Percentiles rank a stretch among this genome's conserved stretches.
These are phyloP conservation scores for Latheticus oryzae DNA, from an alignment of 2,888 invertebrate species.

Conservation along the genomic window DNA sequence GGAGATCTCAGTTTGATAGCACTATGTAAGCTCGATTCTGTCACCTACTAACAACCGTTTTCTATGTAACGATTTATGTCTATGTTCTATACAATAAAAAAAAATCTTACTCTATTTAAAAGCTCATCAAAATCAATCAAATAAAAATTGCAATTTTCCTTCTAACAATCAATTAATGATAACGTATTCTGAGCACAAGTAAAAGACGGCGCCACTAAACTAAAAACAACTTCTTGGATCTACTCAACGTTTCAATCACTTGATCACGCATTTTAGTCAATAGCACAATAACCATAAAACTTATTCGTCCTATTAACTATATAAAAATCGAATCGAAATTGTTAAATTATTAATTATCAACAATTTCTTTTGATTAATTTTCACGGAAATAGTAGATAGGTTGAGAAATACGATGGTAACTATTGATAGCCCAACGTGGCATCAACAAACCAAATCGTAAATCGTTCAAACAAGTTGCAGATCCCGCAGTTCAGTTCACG, in stretches of 20 bases:
- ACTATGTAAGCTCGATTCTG: constrained; percentile 53
- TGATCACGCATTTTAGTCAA: no score
- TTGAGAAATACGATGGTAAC: constrained; percentile 45
- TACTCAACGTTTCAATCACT: no score
- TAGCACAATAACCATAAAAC: constrained; percentile 30
- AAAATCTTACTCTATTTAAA: no score
- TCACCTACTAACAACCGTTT: constrained; percentile 55
- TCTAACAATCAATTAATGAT: constrained; percentile 55
- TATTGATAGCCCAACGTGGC: constrained; percentile 47
- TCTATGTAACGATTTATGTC: constrained; percentile 51
- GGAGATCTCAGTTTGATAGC: constrained; percentile 54
- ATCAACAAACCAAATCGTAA: constrained; percentile 60
- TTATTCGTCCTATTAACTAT: constrained; percentile 10
- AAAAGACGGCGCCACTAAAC: constrained; percentile 51
- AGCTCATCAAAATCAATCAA: no score
- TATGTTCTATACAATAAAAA: no score
- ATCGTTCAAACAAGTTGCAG: constrained; percentile 57
- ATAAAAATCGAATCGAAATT: no score
- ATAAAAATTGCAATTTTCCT: no score
- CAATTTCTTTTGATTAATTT: constrained; percentile 40
- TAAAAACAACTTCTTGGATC: constrained; percentile 30
- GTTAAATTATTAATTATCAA: no score
- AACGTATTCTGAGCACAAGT: constrained; percentile 51
- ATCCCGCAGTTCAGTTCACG: constrained; percentile 58
- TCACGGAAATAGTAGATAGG: constrained; percentile 44